Base-by-base conservation (phyloP, 1,140 invertebrate genomes). In the Scylla paramamosain region DNA sequence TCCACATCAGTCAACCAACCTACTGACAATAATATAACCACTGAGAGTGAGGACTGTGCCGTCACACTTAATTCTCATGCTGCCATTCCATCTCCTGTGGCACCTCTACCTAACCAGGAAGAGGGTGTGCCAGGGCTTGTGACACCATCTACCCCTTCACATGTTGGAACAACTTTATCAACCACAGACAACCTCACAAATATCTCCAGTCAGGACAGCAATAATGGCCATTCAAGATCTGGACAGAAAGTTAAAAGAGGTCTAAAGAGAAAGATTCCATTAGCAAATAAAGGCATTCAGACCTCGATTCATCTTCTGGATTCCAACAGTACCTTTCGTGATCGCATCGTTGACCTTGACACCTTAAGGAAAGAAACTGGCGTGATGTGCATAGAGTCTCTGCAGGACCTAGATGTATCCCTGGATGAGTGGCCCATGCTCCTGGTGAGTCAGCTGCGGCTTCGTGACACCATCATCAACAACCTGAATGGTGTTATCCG, bases 361-460 rank as follows among this genome's bases (percentile, higher is more conserved):
- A 93, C 83, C 31, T 46, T 93, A 82, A 83, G 82, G 28, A 46
- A 52, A 2, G 92, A 93, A 31, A 29, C 86, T 59, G 92, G 92
- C 14, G 84, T 93, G 10, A 59, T 93, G 92, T 52, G 82, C 52
- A 82, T 93, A 12, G 92, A 93, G 8, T 10, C 10, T 1, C 83
- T 93, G 25, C 92, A 93, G 84, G 45, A 86, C 31, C 45, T 93
- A 8, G 92, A 93, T 45, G 82, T 84, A 1, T 28, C 82, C 45
- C 39, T 93, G 77, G 92, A 93, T 28, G 92, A 93, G 8, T 93
- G 92, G 92, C 92, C 92, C 31, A 31, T 93, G 0, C 28, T 87
- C 59, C 83, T 93, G 10, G 92, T 93, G 10, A 86, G 45, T 20
- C 92, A 93, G 92, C 92, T 93, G 8, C 46, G 83, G 4, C 46